Base-by-base conservation (phyloP, 2,888 invertebrate species). In the Sesia apiformis region DNA sequence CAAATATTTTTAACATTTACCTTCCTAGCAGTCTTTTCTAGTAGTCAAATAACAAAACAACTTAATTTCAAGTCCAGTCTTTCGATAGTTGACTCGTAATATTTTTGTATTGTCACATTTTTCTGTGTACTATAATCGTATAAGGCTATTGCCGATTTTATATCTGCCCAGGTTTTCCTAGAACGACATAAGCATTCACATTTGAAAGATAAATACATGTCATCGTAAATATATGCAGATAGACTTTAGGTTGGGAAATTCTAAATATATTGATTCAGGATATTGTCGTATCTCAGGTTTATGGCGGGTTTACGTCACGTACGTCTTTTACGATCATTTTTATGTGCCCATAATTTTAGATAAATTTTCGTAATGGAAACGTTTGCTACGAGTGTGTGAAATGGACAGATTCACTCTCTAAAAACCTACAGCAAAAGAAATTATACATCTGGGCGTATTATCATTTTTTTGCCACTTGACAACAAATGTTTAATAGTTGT, bases 171-270 rank as follows among this genome's bases (percentile, higher is more conserved):
- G n/a, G 46, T 46, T 46, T 46, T 46, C 46, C 3, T 46, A 46
- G 46, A 46, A 46, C 8, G 46, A 8, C 23, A 46, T 4, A 4
- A 23, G 46, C 46, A 4, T 46, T 46, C 23, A 23, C n/a, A 23
- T 46, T 46, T 46, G 8, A 23, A 46, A 23, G 55, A 56, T 56
- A 60, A 60, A 55, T 59, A 58, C 56, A 53, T 57, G 59, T 57
- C 60, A 64, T 77, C 77, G 74, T 79, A 79, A 78, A 78, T 69
- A 66, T 59, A 67, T 64, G 69, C 65, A 70, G 68, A 74, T 70
- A 60, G 68, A 63, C 59, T 55, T 58, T 57, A 55, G 40, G 58
- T 60, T 58, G 58, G 58, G 62, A 63, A 65, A 63, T 62, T 63
- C 60, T 59, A 65, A 63, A 69, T 67, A 63, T 69, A 71, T 65